Conservation (phyloP, 2,888 invertebrate genomes). For the Cancer borealis region DNA sequence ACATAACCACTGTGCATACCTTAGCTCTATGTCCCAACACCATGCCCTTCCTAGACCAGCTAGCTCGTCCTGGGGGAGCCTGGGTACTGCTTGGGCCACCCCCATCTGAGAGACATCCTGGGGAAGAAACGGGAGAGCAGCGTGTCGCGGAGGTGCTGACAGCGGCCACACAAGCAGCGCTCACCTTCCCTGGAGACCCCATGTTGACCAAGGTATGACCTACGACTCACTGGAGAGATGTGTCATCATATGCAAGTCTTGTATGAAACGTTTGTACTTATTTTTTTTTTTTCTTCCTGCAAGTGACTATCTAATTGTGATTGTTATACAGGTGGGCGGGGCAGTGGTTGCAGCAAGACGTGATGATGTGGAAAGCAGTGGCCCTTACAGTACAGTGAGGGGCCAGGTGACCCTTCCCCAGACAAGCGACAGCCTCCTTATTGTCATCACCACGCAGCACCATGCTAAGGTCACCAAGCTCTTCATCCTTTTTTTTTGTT, state of each 20-base stretch:
- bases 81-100: constrained; percentile 70
- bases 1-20: constrained; percentile 67
- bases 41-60: constrained; percentile 68
- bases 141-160: constrained; percentile 55
- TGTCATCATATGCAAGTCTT: neutral
- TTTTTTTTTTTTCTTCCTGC: neutral
- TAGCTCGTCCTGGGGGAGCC: constrained; percentile 62
- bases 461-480: constrained; percentile 64
- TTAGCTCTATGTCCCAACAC: constrained; percentile 68
- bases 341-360: neutral
- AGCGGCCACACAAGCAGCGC: constrained; percentile 53
- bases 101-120: neutral
- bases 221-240: neutral
- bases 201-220: constrained; percentile 58
- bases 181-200: constrained; percentile 57
- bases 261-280: neutral
- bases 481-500: neutral
- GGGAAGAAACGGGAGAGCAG: constrained; percentile 60
- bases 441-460: constrained; percentile 63
- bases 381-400: constrained; percentile 62
- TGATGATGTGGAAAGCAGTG: constrained; percentile 59
- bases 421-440: constrained; percentile 36
- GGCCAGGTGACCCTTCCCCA: constrained; percentile 45
- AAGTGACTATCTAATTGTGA: neutral
- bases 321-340: constrained; percentile 53